Percentiles rank a stretch among this genome's conserved stretches.
Evolutionary conservation across 1,140 invertebrate species (phyloP).

Genomic region (Dendrolimus punctatus): DNA sequence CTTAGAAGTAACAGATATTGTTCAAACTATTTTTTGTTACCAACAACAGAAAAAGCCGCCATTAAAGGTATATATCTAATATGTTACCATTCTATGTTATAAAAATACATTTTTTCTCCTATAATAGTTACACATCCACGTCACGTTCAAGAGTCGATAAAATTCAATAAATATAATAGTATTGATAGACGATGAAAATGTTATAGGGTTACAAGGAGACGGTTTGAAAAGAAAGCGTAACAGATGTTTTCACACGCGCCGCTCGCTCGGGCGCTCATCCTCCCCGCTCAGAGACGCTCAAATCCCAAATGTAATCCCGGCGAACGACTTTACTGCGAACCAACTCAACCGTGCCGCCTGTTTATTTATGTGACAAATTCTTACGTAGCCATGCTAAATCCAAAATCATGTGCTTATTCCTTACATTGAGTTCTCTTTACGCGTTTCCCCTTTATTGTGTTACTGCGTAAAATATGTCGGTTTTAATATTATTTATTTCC

Average conservation of each 20-base stretch:
- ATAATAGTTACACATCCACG: neutral
- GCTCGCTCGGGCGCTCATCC: constrained; percentile 17
- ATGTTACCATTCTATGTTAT: too few species aligned
- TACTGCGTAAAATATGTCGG: constrained; percentile 1
- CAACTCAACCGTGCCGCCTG: constrained; percentile 59
- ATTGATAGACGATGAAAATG: constrained; percentile 11
- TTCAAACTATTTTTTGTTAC: too few species aligned
- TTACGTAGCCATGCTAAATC: constrained; percentile 54
- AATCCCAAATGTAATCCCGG: constrained; percentile 65
- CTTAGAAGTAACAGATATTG: too few species aligned
- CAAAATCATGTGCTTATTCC: constrained; percentile 52
- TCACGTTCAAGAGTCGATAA: constrained; percentile 1
- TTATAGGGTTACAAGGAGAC: constrained; percentile 39
- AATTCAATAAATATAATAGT: neutral
- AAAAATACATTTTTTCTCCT: too few species aligned
- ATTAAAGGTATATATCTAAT: too few species aligned
- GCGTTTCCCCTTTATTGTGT: constrained; percentile 5
- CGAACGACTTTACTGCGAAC: constrained; percentile 50
- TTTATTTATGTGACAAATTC: constrained; percentile 71
- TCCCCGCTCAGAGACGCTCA: constrained; percentile 33
- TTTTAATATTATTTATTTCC: too few species aligned
- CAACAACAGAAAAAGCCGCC: too few species aligned
- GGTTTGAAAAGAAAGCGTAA: constrained; percentile 52
- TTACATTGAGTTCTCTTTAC: constrained; percentile 30
- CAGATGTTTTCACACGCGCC: constrained; percentile 65